Evolutionary conservation across 2,113 vertebrate species (phyloP).

Genomic region (Peucedramus taeniatus): DNA sequence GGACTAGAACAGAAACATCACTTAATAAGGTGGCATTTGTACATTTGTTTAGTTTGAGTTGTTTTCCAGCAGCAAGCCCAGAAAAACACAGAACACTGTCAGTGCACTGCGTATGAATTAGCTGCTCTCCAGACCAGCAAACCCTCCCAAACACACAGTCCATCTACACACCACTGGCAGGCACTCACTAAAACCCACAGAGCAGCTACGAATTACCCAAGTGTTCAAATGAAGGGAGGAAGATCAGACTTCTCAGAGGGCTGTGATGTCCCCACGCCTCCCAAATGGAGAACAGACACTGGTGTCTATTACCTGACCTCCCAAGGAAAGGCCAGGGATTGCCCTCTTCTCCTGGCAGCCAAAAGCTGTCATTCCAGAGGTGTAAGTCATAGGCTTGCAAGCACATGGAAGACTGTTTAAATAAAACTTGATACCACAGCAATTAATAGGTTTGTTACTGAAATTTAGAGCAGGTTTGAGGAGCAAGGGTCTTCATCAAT

Average conservation of each 20-base stretch:
- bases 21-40: background rate
- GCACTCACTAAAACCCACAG: background rate
- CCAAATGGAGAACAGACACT: background rate
- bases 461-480: background rate
- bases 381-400: background rate
- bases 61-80: background rate
- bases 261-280: background rate
- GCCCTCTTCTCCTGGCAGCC: background rate
- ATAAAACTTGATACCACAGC: constrained; percentile 42
- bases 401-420: background rate
- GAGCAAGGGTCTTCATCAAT: background rate
- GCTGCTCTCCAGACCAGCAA: background rate
- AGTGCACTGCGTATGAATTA: background rate
- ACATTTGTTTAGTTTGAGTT: background rate
- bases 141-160: background rate
- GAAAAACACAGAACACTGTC: background rate
- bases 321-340: background rate
- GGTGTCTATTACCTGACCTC: background rate
- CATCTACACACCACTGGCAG: background rate
- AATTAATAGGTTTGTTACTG: background rate
- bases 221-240: background rate
- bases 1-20: background rate
- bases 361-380: background rate
- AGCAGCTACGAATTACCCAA: background rate
- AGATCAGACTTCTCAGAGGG: background rate